Evolutionary conservation across 2,888 invertebrate species (phyloP).

Genomic region (Callinectes sapidus): DNA sequence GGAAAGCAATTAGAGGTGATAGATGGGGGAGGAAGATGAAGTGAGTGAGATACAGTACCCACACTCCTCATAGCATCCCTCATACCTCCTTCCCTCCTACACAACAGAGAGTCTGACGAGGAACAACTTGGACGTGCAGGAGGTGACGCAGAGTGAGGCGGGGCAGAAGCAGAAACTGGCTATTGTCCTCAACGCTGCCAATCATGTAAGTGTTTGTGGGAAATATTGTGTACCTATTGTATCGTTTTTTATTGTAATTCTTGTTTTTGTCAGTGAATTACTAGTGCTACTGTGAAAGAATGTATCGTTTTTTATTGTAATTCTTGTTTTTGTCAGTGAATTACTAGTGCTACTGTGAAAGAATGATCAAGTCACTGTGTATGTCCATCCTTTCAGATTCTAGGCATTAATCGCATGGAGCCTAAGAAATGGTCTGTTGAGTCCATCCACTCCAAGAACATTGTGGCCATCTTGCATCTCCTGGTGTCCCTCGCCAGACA

Average conservation of each 20-base stretch:
- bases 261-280: too few species aligned
- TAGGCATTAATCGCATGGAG: constrained; percentile 85
- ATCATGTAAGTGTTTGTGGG: constrained; percentile 80
- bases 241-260: not conserved
- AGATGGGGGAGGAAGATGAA: too few species aligned
- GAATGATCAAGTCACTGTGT: not conserved
- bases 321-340: too few species aligned
- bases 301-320: not conserved
- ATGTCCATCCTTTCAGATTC: constrained; percentile 78
- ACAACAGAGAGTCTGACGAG: constrained; percentile 87
- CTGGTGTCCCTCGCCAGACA: constrained; percentile 92
- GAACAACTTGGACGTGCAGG: constrained; percentile 94
- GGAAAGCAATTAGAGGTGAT: not conserved
- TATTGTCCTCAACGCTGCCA: constrained; percentile 91
- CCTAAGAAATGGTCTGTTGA: constrained; percentile 97
- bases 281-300: too few species aligned
- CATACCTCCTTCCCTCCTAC: not conserved
- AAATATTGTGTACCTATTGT: not conserved
- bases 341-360: too few species aligned
- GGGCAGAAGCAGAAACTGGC: constrained; percentile 96
- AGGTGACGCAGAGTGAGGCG: constrained; percentile 98
- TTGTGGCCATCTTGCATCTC: constrained; percentile 95
- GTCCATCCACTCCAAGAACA: constrained; percentile 95
- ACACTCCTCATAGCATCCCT: too few species aligned
- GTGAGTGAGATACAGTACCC: too few species aligned